A percentile compares a stretch with the other conserved stretches of the same genome.
These are phyloP conservation scores for Heliconius erato DNA, from an alignment of 2,888 invertebrate genomes.

Conservation along the genomic window DNA sequence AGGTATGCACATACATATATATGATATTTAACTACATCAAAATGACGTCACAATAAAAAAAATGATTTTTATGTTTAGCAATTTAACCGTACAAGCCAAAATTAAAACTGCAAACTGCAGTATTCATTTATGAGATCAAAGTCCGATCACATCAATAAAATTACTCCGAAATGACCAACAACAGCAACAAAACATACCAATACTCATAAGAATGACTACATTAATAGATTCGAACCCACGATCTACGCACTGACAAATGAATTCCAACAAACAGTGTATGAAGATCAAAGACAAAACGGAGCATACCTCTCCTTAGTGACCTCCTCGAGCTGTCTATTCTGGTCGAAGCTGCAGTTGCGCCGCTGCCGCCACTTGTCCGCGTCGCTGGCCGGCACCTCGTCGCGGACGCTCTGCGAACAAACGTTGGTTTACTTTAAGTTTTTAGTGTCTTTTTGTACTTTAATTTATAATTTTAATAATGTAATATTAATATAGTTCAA, in stretches of 20 bases:
- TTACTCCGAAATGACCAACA: background rate
- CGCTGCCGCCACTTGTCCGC: slow-evolving; percentile 81
- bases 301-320: slow-evolving; percentile 87
- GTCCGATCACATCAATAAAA: background rate
- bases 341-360: slow-evolving; percentile 80
- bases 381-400: slow-evolving; percentile 73
- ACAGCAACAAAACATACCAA: background rate
- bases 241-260: background rate
- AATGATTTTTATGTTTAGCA: too few species aligned
- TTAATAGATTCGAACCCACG: background rate
- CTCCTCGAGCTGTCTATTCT: slow-evolving; percentile 84
- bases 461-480: background rate
- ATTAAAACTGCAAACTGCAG: background rate
- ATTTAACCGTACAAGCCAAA: too few species aligned
- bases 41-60: background rate
- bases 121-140: background rate
- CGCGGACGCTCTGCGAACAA: slow-evolving; percentile 73
- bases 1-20: background rate
- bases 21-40: background rate
- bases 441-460: background rate
- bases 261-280: background rate
- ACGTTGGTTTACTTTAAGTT: background rate
- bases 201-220: background rate
- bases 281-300: background rate
- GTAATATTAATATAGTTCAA: background rate